Evolutionary conservation across 2,113 vertebrate genomes (phyloP), one percentile per base, ranked within the genome.

Genomic region (Takifugu flavidus): DNA sequence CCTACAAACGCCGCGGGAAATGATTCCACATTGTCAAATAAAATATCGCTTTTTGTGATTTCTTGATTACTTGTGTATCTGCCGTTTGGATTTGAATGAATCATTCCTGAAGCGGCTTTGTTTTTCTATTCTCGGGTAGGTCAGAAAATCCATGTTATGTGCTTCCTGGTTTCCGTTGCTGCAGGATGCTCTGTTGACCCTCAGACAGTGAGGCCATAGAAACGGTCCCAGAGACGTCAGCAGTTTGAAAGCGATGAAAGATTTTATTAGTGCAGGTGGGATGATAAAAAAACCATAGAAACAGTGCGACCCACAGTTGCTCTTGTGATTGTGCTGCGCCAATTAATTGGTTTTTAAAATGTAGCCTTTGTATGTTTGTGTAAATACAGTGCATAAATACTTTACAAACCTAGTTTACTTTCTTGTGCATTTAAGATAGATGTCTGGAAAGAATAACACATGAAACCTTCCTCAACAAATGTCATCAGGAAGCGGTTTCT

Each of bases 251-350:
- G 72, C 82, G 72, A 86, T 85, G 72, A 85, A 84, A 49, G 65
- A 64, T 68, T 83, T 79, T 59, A 73, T 85, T 80, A 65, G 85
- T 65, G 75, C 56, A 55, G 75, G 57, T 56, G 70, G 6, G 7
- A 56, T 70, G 82, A 80, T 89, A 85, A 74, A 77, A 78, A 52
- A 62, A 14, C 43, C 64, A 49, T 79, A 67, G 73, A 55, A 75
- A 77, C 63, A 77, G 77, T 52, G 13, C 50, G 62, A 31, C 44
- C 31, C 59, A 65, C 47, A 28, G 28, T 46, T 55, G 56, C 62
- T 68, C 46, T 57, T 56, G 49, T 28, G 65, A 61, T 49, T 47
- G 14, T 56, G 26, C 62, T 70, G 65, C 78, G 54, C 20, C 20
- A 20, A 20, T 20, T 20, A 20, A 20, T 20, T 20, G 20, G 20